Base-by-base conservation (phyloP, 2,888 invertebrate genomes). In the Tridacna crocea region DNA sequence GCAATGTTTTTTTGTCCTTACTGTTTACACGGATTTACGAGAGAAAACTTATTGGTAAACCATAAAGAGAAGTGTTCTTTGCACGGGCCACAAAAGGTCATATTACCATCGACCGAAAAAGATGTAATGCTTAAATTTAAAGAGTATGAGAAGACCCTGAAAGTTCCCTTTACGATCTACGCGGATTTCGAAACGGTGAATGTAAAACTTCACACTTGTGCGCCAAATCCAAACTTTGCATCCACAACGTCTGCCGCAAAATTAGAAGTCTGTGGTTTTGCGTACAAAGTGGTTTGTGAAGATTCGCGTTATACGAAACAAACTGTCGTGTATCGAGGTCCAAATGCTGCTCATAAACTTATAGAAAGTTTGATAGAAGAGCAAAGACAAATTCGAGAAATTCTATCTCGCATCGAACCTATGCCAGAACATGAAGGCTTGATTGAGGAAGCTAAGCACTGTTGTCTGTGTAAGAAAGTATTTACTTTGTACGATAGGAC, bases 121-220 rank as follows among this genome's bases (percentile, higher is more conserved):
- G 60, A 77, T 27, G 76, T 72, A 24, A 77, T 76, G 51, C 60
- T 79, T 17, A 36, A 77, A 72, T 83, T 83, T 63, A 75, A 80
- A 72, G 83, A 83, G 11, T 83, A 58, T 66, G 83, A 77, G 66
- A 83, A 80, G 66, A 65, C 58, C 1, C 26, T 78, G 11, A 77
- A 72, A 72, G 79, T 75, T 47, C 79, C 83, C 1, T 83, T 79
- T 36, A 79, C 77, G 1, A 79, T 83, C 11, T 83, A 83, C 72
- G 83, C 83, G 10, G 83, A 83, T 61, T 80, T 80, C 51, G 77
- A 83, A 68, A 83, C 77, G 17, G 13, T 83, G 6, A 77, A 77
- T 61, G 66, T 36, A 36, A 80, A 77, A 60, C 24, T 83, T 11
- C 75, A 80, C 15, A 72, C 83, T 0, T 83, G 83, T 58, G 19